These are phyloP conservation scores for Sinella curviseta DNA, from an alignment of 1,140 invertebrate species.

Conservation along the genomic window DNA sequence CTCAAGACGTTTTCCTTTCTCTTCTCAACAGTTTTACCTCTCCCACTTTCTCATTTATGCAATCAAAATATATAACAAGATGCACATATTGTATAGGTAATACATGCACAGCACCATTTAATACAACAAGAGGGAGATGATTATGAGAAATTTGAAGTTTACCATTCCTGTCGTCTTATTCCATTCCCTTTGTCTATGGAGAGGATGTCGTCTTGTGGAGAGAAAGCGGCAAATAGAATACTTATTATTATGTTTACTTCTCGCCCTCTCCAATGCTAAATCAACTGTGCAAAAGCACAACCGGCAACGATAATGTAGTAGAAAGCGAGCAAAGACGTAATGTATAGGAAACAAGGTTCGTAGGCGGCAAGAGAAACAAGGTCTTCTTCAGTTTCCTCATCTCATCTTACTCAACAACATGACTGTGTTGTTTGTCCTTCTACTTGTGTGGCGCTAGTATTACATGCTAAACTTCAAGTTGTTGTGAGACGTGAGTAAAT, in stretches of 20 bases:
- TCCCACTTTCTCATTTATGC: too few relatives aligned
- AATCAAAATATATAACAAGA: too few relatives aligned
- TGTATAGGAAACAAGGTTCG: not conserved
- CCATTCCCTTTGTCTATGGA: too few relatives aligned
- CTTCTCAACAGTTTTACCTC: not conserved
- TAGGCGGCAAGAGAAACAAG: not conserved
- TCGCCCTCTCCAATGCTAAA: constrained; percentile 32
- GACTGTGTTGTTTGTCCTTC: constrained; percentile 27
- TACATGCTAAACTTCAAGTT: not conserved
- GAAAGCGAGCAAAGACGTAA: not conserved
- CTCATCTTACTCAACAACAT: constrained; percentile 28
- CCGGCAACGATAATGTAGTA: too few relatives aligned
- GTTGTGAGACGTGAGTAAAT: constrained; percentile 1
- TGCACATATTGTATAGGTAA: too few relatives aligned
- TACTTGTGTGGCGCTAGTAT: constrained; percentile 4
- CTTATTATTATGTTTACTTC: constrained; percentile 9
- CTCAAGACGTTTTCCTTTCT: not conserved
- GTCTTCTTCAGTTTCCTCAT: not conserved
- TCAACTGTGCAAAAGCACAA: constrained; percentile 14
- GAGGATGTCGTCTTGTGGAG: too few relatives aligned
- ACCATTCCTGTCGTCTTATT: too few relatives aligned
- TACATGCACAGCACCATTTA: not conserved
- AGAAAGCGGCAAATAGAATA: not conserved
- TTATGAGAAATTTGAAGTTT: not conserved
- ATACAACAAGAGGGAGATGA: not conserved